Percentiles rank a stretch among this genome's conserved stretches.
These are phyloP conservation scores for Paraescarpia echinospica DNA, from an alignment of 1,140 invertebrate genomes.

Conservation along the genomic window DNA sequence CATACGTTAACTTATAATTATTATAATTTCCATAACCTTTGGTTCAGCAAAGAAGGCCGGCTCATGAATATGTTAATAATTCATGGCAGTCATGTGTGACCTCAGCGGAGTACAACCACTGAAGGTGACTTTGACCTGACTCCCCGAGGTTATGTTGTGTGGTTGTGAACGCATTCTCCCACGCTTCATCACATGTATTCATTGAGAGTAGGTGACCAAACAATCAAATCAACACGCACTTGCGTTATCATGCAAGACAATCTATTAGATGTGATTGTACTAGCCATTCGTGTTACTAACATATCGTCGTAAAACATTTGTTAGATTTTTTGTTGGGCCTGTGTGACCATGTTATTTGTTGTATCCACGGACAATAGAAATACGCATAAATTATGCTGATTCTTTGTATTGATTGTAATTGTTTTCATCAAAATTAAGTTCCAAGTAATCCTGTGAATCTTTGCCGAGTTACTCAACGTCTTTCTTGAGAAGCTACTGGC, in stretches of 20 bases:
- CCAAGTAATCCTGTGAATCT: not conserved
- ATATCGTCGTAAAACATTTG: not conserved
- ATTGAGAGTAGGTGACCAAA: no score
- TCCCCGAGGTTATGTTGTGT: not conserved
- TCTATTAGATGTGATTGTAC: not conserved
- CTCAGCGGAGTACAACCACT: not conserved
- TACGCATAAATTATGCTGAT: not conserved
- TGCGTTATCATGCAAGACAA: not conserved
- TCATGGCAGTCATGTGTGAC: not conserved
- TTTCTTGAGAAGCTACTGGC: not conserved
- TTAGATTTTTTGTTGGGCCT: not conserved
- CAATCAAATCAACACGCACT: not conserved
- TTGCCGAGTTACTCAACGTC: not conserved
- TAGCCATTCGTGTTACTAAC: not conserved
- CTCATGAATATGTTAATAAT: not conserved
- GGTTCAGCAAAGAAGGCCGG: not conserved
- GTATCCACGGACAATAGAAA: not conserved
- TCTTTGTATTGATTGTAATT: not conserved
- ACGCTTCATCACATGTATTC: no score
- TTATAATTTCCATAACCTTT: not conserved
- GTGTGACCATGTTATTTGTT: no score
- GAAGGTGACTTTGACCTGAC: not conserved
- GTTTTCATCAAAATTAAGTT: not conserved
- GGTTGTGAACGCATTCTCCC: not conserved
- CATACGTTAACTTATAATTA: no score